Conservation (phyloP, 37 sponge, comb jelly and placozoan species). For the Diacarnus erythraeanus region DNA sequence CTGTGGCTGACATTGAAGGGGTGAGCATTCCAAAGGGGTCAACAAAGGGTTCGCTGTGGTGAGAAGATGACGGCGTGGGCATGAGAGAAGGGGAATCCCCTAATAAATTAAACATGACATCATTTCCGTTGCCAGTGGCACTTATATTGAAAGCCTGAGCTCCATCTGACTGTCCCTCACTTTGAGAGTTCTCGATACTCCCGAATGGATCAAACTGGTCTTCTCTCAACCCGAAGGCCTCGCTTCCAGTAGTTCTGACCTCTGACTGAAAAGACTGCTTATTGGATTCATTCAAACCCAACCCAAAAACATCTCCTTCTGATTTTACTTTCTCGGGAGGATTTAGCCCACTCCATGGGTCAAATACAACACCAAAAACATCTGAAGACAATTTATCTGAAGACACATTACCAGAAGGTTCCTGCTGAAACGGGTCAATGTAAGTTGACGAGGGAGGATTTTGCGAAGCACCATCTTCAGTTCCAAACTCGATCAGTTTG, state of each 20-base stretch:
- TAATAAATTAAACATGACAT: too few species aligned
- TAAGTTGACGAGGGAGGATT: neutral
- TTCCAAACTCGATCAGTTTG: conserved; percentile 8
- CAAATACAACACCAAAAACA: neutral
- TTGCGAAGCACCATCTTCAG: neutral
- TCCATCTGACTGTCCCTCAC: neutral
- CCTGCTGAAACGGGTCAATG: neutral
- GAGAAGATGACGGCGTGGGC: too few species aligned
- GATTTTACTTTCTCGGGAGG: neutral
- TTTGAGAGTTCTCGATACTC: too few species aligned
- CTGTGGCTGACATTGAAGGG: neutral
- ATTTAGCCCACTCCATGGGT: neutral
- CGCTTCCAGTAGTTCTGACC: conserved; percentile 10
- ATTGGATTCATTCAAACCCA: neutral
- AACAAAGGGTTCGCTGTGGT: too few species aligned
- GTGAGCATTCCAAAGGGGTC: neutral
- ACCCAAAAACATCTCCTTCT: neutral
- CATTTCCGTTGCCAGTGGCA: neutral
- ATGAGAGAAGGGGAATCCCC: too few species aligned
- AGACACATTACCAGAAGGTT: neutral
- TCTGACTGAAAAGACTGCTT: conserved; percentile 18
- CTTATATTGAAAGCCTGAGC: neutral
- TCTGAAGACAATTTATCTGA: neutral
- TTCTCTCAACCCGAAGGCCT: neutral
- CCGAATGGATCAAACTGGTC: conserved; percentile 44